A percentile compares a stretch with the other conserved stretches of the same genome.
These are phyloP conservation scores for Phalanger gymnotis DNA, from an alignment of 2,797 vertebrate species.

Conservation along the genomic window DNA sequence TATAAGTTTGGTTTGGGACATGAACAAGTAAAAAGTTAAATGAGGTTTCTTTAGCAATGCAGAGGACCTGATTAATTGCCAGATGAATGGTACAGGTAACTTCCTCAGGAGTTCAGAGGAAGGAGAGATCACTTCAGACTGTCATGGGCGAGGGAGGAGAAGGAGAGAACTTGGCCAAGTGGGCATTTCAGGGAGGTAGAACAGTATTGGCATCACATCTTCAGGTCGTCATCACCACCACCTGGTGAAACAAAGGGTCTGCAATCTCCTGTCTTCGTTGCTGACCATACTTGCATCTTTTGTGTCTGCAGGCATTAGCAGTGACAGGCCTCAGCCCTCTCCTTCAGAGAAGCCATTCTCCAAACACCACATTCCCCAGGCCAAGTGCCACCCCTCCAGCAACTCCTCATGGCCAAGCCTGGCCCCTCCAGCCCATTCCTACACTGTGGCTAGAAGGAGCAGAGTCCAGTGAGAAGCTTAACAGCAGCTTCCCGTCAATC, in stretches of 20 bases:
- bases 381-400: conserved; percentile 92
- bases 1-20: neutral
- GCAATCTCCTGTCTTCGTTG: neutral
- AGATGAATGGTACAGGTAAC: neutral
- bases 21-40: neutral
- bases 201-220: neutral
- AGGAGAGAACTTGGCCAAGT: accelerated
- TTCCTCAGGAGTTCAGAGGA: neutral
- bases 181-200: neutral
- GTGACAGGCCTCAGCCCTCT: conserved; percentile 96
- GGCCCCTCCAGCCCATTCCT: conserved; percentile 87
- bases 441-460: conserved; percentile 90
- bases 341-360: conserved; percentile 95
- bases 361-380: conserved; percentile 88
- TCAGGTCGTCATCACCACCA: neutral
- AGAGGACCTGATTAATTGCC: too few species aligned
- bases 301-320: conserved; percentile 90
- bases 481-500: conserved; percentile 96
- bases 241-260: neutral
- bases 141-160: neutral
- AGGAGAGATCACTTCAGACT: neutral
- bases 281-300: neutral
- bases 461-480: conserved; percentile 95
- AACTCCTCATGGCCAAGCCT: conserved; percentile 87
- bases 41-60: neutral